Conservation (phyloP, 2,113 vertebrate genomes). For the Etheostoma spectabile region DNA sequence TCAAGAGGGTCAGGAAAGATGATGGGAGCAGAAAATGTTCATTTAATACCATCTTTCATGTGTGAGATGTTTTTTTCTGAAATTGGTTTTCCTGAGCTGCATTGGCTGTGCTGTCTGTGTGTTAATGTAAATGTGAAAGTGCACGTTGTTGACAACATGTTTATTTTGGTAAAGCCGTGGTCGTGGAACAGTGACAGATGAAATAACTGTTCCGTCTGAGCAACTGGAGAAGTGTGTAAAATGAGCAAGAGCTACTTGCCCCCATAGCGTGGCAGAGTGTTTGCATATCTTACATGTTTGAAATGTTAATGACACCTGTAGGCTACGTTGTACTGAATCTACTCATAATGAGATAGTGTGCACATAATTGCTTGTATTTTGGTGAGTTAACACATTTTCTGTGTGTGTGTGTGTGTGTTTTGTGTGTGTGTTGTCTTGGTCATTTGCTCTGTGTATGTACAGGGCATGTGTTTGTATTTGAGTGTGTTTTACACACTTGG, state of each 20-base stretch:
- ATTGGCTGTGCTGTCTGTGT: conserved; percentile 15
- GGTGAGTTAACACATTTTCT: conserved; percentile 10
- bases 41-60: conserved; percentile 72
- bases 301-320: conserved; percentile 77
- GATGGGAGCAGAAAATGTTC: conserved; percentile 69
- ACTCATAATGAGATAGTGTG: conserved; percentile 38
- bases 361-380: conserved; percentile 42
- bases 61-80: conserved; percentile 40
- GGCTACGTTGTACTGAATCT: conserved; percentile 58
- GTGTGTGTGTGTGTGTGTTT: no score
- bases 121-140: conserved; percentile 39
- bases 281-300: conserved; percentile 71
- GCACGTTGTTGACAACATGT: conserved; percentile 57
- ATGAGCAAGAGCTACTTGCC: conserved; percentile 47
- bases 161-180: conserved; percentile 46
- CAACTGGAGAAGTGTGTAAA: conserved; percentile 44
- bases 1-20: conserved; percentile 68
- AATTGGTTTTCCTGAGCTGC: conserved; percentile 52
- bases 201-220: conserved; percentile 48
- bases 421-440: neutral
- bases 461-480: conserved; percentile 5
- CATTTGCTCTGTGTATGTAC: conserved; percentile 11
- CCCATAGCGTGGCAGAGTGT: conserved; percentile 40
- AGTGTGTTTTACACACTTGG: conserved; percentile 20
- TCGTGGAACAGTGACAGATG: conserved; percentile 38